These are phyloP conservation scores for Eupithecia inturbata DNA, from an alignment of 2,888 invertebrate genomes.

Conservation along the genomic window DNA sequence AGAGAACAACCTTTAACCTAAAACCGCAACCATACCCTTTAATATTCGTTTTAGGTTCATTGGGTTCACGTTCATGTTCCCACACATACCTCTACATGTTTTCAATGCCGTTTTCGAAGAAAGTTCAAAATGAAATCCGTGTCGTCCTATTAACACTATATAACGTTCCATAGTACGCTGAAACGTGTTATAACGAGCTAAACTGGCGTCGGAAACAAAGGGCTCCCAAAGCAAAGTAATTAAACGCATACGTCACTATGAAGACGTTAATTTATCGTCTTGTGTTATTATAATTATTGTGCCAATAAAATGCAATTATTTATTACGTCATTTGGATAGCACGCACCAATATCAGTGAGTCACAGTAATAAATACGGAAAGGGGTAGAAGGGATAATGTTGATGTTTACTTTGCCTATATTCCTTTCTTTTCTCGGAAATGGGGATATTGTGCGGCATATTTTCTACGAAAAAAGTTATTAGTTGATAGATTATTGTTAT, in stretches of 20 bases:
- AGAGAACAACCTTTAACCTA: neutral
- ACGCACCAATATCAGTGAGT: slow-evolving; percentile 23
- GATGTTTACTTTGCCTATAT: neutral
- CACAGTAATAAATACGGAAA: slow-evolving; percentile 10
- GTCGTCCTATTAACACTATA: neutral
- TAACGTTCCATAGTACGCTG: neutral
- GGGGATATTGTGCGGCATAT: slow-evolving; percentile 1
- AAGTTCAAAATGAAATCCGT: neutral
- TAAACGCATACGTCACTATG: neutral
- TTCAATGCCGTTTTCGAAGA: neutral
- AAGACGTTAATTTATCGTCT: slow-evolving; percentile 7
- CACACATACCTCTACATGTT: neutral
- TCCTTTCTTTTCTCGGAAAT: slow-evolving; percentile 1
- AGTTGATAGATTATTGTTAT: neutral
- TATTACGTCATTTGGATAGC: slow-evolving; percentile 26
- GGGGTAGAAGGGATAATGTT: neutral
- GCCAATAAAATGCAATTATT: slow-evolving; percentile 33
- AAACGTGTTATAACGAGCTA: neutral
- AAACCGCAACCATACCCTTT: neutral
- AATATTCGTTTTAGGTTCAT: neutral
- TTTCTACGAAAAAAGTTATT: neutral
- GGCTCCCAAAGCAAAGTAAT: neutral
- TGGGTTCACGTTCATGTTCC: neutral
- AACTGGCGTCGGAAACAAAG: slow-evolving; percentile 2
- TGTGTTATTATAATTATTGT: slow-evolving; percentile 32